phyloP scores from a whole-genome alignment of 2,888 invertebrate genomes.

The Eledona agricola region DNA sequence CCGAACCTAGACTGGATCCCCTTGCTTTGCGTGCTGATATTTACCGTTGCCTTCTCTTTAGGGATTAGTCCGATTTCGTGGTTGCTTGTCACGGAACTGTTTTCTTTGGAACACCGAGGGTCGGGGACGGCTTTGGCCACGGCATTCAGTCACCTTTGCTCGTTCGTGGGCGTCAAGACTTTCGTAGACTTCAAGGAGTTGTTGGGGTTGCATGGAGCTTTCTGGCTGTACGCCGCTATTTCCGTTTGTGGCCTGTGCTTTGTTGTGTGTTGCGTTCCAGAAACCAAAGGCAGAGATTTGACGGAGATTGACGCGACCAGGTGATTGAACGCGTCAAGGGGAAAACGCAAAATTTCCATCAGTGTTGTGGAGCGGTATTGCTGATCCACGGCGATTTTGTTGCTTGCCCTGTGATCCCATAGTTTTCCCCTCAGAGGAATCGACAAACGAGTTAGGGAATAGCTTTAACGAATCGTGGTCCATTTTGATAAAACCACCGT shows the following conservation, averaged over 20 bases:
- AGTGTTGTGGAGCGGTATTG: slow-evolving; percentile 56
- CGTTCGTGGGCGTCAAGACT: slow-evolving; percentile 86
- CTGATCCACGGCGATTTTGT: slow-evolving; percentile 36
- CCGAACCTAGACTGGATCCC: slow-evolving; percentile 83
- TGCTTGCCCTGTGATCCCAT: slow-evolving; percentile 25
- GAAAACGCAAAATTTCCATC: slow-evolving; percentile 50
- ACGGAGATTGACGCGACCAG: slow-evolving; percentile 81
- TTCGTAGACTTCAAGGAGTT: slow-evolving; percentile 83
- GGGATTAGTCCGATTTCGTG: slow-evolving; percentile 90
- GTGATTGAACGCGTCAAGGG: slow-evolving; percentile 53
- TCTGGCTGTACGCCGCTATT: slow-evolving; percentile 87
- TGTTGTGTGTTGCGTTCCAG: slow-evolving; percentile 86
- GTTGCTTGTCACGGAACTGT: slow-evolving; percentile 83
- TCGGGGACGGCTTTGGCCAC: slow-evolving; percentile 88
- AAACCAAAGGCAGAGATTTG: slow-evolving; percentile 89
- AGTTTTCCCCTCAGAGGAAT: slow-evolving; percentile 35
- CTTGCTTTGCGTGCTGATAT: slow-evolving; percentile 80
- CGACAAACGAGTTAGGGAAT: not conserved
- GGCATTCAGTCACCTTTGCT: slow-evolving; percentile 86
- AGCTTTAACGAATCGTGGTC: slow-evolving; percentile 35
- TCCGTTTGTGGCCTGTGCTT: slow-evolving; percentile 84
- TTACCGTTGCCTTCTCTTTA: slow-evolving; percentile 86
- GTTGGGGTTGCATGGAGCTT: slow-evolving; percentile 82
- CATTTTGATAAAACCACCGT: slow-evolving; percentile 44
- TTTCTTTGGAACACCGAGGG: slow-evolving; percentile 85